A percentile compares a stretch with the other conserved stretches of the same genome.
These are phyloP conservation scores for Corbicula japonica DNA, from an alignment of 2,888 invertebrate genomes.

Conservation along the genomic window DNA sequence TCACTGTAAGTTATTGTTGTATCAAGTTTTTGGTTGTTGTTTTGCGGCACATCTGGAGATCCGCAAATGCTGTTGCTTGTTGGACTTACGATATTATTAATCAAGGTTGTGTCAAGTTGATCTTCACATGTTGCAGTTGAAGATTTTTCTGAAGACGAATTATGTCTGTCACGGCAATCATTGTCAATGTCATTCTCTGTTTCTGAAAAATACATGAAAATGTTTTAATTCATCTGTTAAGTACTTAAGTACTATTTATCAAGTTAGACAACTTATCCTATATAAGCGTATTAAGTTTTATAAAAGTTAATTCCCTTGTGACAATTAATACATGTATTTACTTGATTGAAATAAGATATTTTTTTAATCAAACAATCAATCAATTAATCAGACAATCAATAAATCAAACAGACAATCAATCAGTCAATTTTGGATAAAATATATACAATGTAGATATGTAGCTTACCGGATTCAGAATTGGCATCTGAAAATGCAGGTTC, in stretches of 20 bases:
- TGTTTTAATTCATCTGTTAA: neutral
- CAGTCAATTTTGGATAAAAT: constrained; percentile 3
- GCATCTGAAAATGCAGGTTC: constrained; percentile 10
- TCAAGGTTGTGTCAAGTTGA: constrained; percentile 10
- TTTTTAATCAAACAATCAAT: too few species aligned
- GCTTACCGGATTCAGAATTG: constrained; percentile 15
- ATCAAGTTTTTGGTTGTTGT: constrained; percentile 13
- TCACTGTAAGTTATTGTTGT: constrained; percentile 9
- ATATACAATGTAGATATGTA: constrained; percentile 10
- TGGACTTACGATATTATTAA: constrained; percentile 1
- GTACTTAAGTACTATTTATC: neutral
- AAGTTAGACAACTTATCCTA: constrained; percentile 11
- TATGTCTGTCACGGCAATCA: neutral
- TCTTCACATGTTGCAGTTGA: constrained; percentile 6
- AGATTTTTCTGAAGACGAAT: constrained; percentile 1
- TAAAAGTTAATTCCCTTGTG: constrained; percentile 9
- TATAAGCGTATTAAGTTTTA: constrained; percentile 9
- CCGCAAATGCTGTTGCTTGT: constrained; percentile 8
- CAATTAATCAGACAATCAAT: too few species aligned
- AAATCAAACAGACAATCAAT: too few species aligned
- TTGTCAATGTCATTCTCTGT: constrained; percentile 9
- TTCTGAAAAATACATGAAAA: constrained; percentile 8
- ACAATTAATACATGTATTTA: too few species aligned
- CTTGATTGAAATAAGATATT: constrained; percentile 4
- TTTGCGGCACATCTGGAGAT: constrained; percentile 9